Evolutionary conservation across 1,140 invertebrate genomes (phyloP), one percentile per base, ranked within the genome.

Genomic region (Philopotamus ludificatus): DNA sequence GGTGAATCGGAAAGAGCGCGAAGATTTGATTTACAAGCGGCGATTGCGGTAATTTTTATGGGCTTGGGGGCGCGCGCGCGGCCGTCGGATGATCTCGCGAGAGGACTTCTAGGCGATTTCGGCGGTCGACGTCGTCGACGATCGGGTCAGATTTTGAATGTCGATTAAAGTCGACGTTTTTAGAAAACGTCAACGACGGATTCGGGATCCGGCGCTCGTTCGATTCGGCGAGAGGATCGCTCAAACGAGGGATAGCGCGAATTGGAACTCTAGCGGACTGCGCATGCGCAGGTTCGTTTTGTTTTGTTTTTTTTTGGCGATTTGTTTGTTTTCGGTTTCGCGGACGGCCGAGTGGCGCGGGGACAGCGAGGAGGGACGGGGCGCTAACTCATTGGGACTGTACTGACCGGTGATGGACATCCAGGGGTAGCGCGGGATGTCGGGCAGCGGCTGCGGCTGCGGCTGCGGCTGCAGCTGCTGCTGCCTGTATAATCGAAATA

Each of bases 381-480:
- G 41, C 20, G 2, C 26, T 15, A 23, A 16, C 18, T 20, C 20
- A 18, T 21, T 7, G 41, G 16, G 50, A 18, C n/a, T 75, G 70
- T 58, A 86, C 86, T 90, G 86, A 95, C 94, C 94, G 83, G 93
- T 94, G 77, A 95, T 93, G 71, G 93, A 93, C 93, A 96, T 95
- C 94, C 94, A 96, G n/a, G 94, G 93, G 79, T 95, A 95, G 74
- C 93, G 85, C 12, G 93, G 92, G 74, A 95, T 91, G 78, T 92
- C 90, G 25, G 92, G 91, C 71, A 92, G 87, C 79, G 72, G 90
- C 85, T 81, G 89, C 8, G 67, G 67, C 83, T 72, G 87, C 83
- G 71, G 87, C 79, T 20, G 81, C 73, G 65, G 80, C 80, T 73
- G 86, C 73, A n/a, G n/a, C n/a, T n/a, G n/a, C n/a, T n/a, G n/a